These are phyloP conservation scores for Tetrapedia diversipes DNA, from an alignment of 2,888 invertebrate species.

Conservation along the genomic window DNA sequence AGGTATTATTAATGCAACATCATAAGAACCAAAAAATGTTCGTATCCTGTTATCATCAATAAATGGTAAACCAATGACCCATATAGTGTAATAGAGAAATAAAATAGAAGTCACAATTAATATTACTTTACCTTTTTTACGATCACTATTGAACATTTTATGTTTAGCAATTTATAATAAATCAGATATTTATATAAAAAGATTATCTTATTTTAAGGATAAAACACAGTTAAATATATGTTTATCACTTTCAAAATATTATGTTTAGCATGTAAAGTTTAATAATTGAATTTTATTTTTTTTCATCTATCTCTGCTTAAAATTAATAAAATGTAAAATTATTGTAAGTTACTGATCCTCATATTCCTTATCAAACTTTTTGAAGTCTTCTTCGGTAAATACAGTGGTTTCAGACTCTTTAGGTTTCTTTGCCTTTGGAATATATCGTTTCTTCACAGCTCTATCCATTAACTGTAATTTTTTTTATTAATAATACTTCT, in stretches of 20 bases:
- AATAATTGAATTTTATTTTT: not conserved
- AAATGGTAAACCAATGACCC: conserved; percentile 89
- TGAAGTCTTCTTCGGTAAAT: conserved; percentile 89
- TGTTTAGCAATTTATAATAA: not conserved
- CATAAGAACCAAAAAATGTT: conserved; percentile 75
- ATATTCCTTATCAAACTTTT: conserved; percentile 87
- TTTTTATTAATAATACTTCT: conserved; percentile 3
- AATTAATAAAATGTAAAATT: conserved; percentile 1
- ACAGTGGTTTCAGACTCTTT: conserved; percentile 85
- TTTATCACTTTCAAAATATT: not conserved
- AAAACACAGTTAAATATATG: conserved; percentile 2
- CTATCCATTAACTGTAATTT: conserved; percentile 84
- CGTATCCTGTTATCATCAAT: conserved; percentile 86
- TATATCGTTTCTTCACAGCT: conserved; percentile 84
- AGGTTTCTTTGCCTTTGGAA: conserved; percentile 82
- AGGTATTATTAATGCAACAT: conserved; percentile 85
- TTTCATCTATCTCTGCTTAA: not conserved
- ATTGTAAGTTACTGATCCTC: conserved; percentile 44
- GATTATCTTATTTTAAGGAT: not conserved
- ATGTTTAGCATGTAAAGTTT: not conserved
- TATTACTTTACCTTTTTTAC: conserved; percentile 85
- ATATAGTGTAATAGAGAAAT: conserved; percentile 86
- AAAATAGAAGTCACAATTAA: conserved; percentile 84
- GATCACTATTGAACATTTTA: conserved; percentile 82
- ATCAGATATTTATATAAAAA: conserved; percentile 13